These are phyloP conservation scores for Nanorana parkeri DNA, from an alignment of 2,113 vertebrate species.

Conservation along the genomic window DNA sequence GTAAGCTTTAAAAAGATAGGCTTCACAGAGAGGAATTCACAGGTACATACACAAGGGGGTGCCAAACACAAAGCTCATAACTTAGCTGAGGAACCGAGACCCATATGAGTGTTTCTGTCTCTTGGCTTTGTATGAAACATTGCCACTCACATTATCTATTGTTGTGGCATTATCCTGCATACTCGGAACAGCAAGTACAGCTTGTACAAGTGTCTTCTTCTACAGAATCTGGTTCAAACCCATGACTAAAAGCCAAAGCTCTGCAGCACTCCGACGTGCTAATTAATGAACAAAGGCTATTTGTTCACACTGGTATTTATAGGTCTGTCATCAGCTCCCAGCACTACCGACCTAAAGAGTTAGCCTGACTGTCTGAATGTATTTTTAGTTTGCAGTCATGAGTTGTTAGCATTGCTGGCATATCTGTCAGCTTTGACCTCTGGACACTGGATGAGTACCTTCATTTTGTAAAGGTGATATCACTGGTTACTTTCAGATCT, in stretches of 20 bases:
- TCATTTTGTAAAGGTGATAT: conserved; percentile 37
- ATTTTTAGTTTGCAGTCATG: conserved; percentile 10
- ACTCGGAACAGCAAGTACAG: no score
- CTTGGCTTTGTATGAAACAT: no score
- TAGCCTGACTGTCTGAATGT: conserved; percentile 7
- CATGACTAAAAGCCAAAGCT: neutral
- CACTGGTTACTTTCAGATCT: neutral
- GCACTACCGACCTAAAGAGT: neutral
- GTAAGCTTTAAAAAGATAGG: no score
- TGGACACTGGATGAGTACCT: conserved; percentile 25
- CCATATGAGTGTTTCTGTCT: no score
- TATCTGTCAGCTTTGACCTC: conserved; percentile 36
- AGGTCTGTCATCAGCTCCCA: conserved; percentile 31
- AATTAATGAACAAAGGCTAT: conserved; percentile 35
- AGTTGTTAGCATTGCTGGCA: conserved; percentile 32
- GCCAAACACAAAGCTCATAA: no score
- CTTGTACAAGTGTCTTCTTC: no score
- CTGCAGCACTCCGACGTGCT: neutral
- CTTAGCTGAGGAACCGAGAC: no score
- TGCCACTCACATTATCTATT: no score
- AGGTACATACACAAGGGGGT: no score
- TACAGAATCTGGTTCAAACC: neutral
- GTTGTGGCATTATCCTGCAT: no score
- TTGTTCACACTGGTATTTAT: conserved; percentile 41
- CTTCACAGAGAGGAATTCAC: no score